Evolutionary conservation across 2,888 invertebrate genomes (phyloP), one percentile per base, ranked within the genome.

Genomic region (Miltochrista miniata): DNA sequence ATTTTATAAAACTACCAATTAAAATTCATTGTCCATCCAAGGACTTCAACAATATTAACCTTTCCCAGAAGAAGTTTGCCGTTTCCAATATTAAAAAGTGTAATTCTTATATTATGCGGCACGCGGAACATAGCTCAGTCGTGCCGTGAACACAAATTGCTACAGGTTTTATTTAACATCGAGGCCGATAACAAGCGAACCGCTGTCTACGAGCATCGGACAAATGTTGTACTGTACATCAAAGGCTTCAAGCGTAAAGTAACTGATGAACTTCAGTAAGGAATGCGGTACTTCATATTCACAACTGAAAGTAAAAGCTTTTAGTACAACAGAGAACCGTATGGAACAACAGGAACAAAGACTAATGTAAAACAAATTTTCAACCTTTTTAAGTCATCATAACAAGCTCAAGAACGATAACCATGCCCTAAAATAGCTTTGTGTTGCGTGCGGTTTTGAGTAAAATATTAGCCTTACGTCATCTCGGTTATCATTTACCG

Each of bases 71-170:
- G 70, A 76, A 72, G 81, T 79, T 76, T 57, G 69, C 68, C 59
- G 67, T 74, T 69, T 70, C 57, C 79, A 79, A 82, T 76, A 77
- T 70, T 72, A 75, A 80, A 71, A 59, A 69, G 65, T 61, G 70
- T 71, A 72, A 72, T 76, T 80, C 65, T 59, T 59, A 68, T 75
- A 31, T 11, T 24, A 81, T 76, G 78, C 77, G 57, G 65, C 68
- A 64, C 81, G 69, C 72, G 73, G 71, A 74, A 72, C 73, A 69
- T 70, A 64, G 64, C 55, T 68, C 75, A 59, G 55, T 76, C 85
- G 87, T 86, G 86, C 75, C 63, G 61, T 59, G 87, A 84, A 83
- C 79, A 64, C 81, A 80, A 87, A 89, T 86, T 79, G 77, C 70
- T 79, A 74, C 75, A 78, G 72, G 77, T 81, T 82, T 81, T 76